phyloP scores from a whole-genome alignment of 1,140 invertebrate species.

The Protaetia brevitarsis region DNA sequence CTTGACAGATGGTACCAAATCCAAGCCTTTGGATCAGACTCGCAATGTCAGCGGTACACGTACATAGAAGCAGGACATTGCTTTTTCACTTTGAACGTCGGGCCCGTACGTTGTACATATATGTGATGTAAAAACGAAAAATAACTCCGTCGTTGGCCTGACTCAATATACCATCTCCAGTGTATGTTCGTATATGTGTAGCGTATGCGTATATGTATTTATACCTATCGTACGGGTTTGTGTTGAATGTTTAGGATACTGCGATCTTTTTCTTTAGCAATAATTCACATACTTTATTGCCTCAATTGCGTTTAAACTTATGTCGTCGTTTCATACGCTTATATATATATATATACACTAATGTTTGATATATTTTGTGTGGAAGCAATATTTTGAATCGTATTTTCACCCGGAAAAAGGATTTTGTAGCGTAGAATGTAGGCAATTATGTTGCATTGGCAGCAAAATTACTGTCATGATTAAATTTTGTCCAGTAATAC shows the following conservation, averaged over 20 bases:
- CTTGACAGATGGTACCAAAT: constrained; percentile 22
- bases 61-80: constrained; percentile 19
- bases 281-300: background rate
- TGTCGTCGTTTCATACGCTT: background rate
- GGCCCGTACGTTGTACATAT: background rate
- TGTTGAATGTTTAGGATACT: background rate
- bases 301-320: background rate
- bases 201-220: background rate
- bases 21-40: constrained; percentile 20
- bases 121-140: constrained; percentile 18
- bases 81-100: constrained; percentile 16
- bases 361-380: too few species aligned
- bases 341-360: background rate
- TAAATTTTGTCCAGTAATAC: too few species aligned
- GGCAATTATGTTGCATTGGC: too few species aligned
- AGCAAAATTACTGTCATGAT: too few species aligned
- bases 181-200: background rate
- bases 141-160: constrained; percentile 8
- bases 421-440: too few species aligned
- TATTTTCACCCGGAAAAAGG: too few species aligned
- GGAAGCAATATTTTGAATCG: too few species aligned
- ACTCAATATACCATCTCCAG: constrained; percentile 9
- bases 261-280: background rate
- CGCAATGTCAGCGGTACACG: constrained; percentile 16
- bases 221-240: too few species aligned